phyloP scores from a whole-genome alignment of 1,140 invertebrate species.

The Ditylenchus dipsaci region DNA sequence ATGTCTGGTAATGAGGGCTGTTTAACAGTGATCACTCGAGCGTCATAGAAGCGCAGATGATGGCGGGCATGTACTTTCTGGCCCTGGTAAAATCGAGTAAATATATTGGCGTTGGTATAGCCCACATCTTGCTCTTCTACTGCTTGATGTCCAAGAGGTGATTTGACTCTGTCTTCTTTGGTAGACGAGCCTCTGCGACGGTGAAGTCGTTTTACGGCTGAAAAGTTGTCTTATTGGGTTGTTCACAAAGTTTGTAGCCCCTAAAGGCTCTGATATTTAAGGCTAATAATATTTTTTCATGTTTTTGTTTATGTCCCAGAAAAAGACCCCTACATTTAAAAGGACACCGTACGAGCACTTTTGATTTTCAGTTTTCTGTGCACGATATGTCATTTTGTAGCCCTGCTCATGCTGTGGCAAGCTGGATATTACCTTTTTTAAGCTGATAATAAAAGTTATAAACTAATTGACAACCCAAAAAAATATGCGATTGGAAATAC shows the following conservation, averaged over 20 bases:
- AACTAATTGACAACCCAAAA: too few relatives aligned
- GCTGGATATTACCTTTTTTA: too few relatives aligned
- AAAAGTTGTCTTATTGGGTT: not conserved
- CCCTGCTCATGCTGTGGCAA: too few relatives aligned
- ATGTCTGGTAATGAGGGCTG: constrained; percentile 25
- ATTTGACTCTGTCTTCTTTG: constrained; percentile 8
- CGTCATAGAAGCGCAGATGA: constrained; percentile 32
- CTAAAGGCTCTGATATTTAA: too few relatives aligned
- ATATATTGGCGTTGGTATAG: constrained; percentile 31
- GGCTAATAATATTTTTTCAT: not conserved
- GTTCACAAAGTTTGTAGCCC: not conserved
- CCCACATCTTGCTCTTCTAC: constrained; percentile 23
- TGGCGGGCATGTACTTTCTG: constrained; percentile 33
- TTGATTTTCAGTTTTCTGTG: too few relatives aligned
- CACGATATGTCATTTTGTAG: too few relatives aligned
- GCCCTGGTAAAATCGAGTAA: constrained; percentile 34
- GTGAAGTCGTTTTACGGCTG: not conserved
- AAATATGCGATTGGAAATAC: too few relatives aligned
- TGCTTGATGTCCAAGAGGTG: constrained; percentile 19
- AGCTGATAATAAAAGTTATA: too few relatives aligned
- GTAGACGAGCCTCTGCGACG: constrained; percentile 11
- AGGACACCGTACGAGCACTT: too few relatives aligned
- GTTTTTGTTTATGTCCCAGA: constrained; percentile 8
- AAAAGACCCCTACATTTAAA: too few relatives aligned
- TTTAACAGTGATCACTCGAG: constrained; percentile 30